phyloP scores from a whole-genome alignment of 2,797 vertebrate genomes.

The Sebastes kiyomatsui region DNA sequence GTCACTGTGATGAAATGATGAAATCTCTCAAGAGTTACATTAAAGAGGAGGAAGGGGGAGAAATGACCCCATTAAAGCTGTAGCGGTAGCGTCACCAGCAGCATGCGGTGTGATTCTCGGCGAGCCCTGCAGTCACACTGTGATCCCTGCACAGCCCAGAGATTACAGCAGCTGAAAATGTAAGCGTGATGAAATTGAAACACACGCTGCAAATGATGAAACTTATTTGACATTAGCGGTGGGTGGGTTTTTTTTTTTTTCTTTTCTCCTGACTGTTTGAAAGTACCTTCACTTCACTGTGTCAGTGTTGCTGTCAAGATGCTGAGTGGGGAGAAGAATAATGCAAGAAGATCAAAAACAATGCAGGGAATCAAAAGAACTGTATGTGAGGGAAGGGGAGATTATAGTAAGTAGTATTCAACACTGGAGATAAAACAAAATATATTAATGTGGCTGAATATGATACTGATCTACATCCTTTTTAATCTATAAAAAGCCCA shows the following conservation, averaged over 20 bases:
- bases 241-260: not conserved
- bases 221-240: constrained; percentile 27
- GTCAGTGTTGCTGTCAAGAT: constrained; percentile 15
- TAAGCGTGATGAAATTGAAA: constrained; percentile 56
- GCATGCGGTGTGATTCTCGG: constrained; percentile 6
- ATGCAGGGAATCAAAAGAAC: not conserved
- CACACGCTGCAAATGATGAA: constrained; percentile 58
- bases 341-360: constrained; percentile 9
- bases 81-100: constrained; percentile 1
- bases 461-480: not conserved
- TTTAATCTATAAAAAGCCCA: not conserved
- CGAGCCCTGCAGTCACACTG: constrained; percentile 36
- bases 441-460: constrained; percentile 6
- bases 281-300: not conserved
- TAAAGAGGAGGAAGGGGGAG: constrained; percentile 23
- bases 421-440: not conserved
- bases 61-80: constrained; percentile 46
- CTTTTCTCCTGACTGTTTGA: not conserved
- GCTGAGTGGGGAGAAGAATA: constrained; percentile 2
- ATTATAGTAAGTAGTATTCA: not conserved
- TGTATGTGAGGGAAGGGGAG: not conserved
- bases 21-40: constrained; percentile 36
- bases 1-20: constrained; percentile 25
- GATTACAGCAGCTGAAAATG: constrained; percentile 41
- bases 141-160: constrained; percentile 15